A percentile compares a stretch with the other conserved stretches of the same genome.
Conservation (phyloP, 2,888 invertebrate genomes). For the Drosophila gaucha region DNA sequence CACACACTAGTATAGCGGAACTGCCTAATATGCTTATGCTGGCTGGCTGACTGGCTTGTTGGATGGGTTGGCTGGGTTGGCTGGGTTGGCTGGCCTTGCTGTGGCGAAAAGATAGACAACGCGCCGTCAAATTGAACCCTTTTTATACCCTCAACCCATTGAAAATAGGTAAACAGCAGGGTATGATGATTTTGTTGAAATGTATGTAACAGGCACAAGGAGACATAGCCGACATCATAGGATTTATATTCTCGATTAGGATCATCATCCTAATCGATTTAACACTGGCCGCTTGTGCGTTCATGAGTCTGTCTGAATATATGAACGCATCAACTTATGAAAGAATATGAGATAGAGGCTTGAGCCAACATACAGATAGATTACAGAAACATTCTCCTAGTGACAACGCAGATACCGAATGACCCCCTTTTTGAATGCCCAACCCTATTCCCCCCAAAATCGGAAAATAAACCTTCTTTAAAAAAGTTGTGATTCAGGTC, state of each 20-base stretch:
- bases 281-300: not conserved
- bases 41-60: constrained; percentile 2
- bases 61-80: not conserved
- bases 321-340: too few relatives aligned
- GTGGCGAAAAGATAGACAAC: constrained; percentile 27
- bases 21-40: constrained; percentile 74
- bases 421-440: too few relatives aligned
- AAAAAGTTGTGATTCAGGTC: too few relatives aligned
- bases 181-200: not conserved
- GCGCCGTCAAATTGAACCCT: constrained; percentile 62
- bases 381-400: too few relatives aligned
- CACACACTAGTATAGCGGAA: constrained; percentile 35
- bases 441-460: too few relatives aligned
- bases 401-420: too few relatives aligned
- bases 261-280: not conserved
- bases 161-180: not conserved
- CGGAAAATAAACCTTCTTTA: too few relatives aligned
- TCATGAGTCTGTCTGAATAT: not conserved
- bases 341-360: too few relatives aligned
- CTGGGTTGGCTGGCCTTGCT: constrained; percentile 8
- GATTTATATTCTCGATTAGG: not conserved
- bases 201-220: not conserved
- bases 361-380: too few relatives aligned
- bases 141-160: constrained; percentile 31
- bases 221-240: not conserved